Evolutionary conservation across 2,888 invertebrate genomes (phyloP).

Genomic region (Pollenia amentaria): DNA sequence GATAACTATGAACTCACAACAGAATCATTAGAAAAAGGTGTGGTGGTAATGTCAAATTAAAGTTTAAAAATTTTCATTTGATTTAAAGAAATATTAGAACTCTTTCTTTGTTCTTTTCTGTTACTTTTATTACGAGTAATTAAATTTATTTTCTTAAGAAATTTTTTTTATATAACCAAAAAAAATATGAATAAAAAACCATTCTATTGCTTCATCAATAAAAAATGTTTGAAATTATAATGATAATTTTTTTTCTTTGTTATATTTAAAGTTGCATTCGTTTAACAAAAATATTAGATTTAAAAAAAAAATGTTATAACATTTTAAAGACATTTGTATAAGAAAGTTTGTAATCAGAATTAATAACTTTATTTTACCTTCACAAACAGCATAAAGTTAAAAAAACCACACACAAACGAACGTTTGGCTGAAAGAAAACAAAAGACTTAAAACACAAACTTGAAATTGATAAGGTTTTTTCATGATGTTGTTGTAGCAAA

Average conservation of each 20-base stretch:
- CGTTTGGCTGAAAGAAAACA: constrained; percentile 45
- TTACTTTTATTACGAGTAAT: background rate
- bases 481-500: background rate
- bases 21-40: constrained; percentile 23
- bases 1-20: no score
- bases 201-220: constrained; percentile 61
- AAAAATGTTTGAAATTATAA: constrained; percentile 46
- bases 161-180: constrained; percentile 20
- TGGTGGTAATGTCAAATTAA: constrained; percentile 14
- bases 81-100: constrained; percentile 7
- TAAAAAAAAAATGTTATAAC: constrained; percentile 57
- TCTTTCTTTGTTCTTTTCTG: background rate
- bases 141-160: background rate
- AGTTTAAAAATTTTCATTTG: background rate
- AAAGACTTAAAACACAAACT: constrained; percentile 68
- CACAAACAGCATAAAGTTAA: background rate
- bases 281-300: background rate
- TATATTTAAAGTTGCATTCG: background rate
- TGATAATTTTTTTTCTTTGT: background rate
- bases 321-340: constrained; percentile 45
- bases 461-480: constrained; percentile 49
- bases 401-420: background rate
- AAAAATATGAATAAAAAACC: constrained; percentile 6
- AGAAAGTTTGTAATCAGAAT: constrained; percentile 60
- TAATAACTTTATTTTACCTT: constrained; percentile 11